These are phyloP conservation scores for Isaurus tuberculatus DNA, from an alignment of 92 coral and sea anemone species.

Conservation along the genomic window DNA sequence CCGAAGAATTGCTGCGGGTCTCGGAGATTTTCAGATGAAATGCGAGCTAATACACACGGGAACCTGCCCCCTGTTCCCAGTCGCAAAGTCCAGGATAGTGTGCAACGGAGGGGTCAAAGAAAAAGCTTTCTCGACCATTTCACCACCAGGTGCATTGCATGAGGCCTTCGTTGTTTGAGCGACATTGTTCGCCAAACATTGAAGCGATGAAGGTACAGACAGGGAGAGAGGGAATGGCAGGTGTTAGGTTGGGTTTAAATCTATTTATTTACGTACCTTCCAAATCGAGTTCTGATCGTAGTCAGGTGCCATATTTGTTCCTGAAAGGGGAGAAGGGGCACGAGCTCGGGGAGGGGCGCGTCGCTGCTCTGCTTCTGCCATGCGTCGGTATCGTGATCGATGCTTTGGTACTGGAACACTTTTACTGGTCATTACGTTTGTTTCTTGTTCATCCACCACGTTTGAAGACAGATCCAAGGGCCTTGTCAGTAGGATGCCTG, in stretches of 20 bases:
- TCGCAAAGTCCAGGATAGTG: too few relatives aligned
- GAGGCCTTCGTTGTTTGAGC: too few relatives aligned
- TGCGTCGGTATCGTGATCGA: conserved; percentile 32
- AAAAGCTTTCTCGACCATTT: too few relatives aligned
- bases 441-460: conserved; percentile 49
- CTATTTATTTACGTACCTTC: conserved; percentile 45
- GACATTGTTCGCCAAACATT: too few relatives aligned
- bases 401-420: conserved; percentile 33
- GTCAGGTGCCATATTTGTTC: conserved; percentile 44
- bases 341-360: conserved; percentile 42
- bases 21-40: too few relatives aligned
- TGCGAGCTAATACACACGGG: too few relatives aligned
- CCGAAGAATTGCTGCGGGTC: too few relatives aligned
- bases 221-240: too few relatives aligned
- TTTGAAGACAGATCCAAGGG: conserved; percentile 70
- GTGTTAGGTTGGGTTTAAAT: background rate
- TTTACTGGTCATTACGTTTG: background rate
- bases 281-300: conserved; percentile 39
- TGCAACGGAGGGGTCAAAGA: too few relatives aligned
- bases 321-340: conserved; percentile 60
- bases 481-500: conserved; percentile 68
- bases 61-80: too few relatives aligned
- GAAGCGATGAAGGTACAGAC: too few relatives aligned
- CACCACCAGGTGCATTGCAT: too few relatives aligned
- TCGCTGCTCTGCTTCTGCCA: background rate